Base-by-base conservation (phyloP, 2,113 vertebrate genomes). In the Raja brachyura region DNA sequence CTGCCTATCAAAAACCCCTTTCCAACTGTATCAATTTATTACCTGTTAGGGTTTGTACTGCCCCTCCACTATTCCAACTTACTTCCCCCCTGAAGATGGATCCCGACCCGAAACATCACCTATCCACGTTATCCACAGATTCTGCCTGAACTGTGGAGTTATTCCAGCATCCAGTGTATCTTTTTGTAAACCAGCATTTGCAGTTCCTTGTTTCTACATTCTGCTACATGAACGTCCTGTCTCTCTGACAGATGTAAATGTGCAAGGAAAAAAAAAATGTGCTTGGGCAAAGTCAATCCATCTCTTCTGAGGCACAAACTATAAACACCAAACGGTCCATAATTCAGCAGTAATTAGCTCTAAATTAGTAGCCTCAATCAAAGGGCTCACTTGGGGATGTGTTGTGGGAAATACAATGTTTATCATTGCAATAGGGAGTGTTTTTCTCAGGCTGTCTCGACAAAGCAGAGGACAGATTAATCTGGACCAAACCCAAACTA, bases 281-380 rank as follows among this genome's bases (percentile, higher is more conserved):
- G 66, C 54, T 73, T 92, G 66, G 90, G 33, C 31, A 73, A 68
- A 73, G 8, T 92, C 66, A 92, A 92, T 28, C 33, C 90, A 92
- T 22, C 88, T 92, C 88, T 28, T 92, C 7, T 48, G 90, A 70
- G 68, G 90, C 33, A 48, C 18, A 39, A 70, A 70, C 70, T 7
- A 14, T 39, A 31, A 74, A 6, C 68, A 73, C 66, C 73, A 92
- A 90, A 92, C 90, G 54, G 90, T 73, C 90, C 68, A 92, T 48
- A 92, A 92, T 92, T 73, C 90, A 73, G 18, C 90, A 92, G 90
- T 92, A 73, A 92, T 92, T 70, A 92, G 90, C 68, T 22, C 90
- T 74, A 73, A 92, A 92, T 92, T 92, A 92, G 63, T 39, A 73
- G 90, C 33, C 68, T 92, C 90, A 73, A 20, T 74, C 39, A 74